Conservation (phyloP, 2,113 vertebrate species). For the Nettapus auritus region DNA sequence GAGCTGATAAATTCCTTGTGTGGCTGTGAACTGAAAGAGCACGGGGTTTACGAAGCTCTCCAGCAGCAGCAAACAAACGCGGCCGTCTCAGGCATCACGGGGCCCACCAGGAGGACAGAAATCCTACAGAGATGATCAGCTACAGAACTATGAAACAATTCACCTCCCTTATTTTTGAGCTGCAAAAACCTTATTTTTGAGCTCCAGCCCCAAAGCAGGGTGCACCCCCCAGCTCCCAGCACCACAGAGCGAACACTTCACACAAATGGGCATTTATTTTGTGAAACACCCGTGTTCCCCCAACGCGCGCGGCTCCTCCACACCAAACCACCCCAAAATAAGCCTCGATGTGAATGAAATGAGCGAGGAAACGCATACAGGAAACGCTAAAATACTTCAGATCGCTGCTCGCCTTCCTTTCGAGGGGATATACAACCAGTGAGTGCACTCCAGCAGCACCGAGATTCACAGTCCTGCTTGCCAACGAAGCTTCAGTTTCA, state of each 20-base stretch:
- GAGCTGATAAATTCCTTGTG: not conserved
- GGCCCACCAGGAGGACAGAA: not conserved
- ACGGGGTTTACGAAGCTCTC: not conserved
- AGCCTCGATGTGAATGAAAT: not conserved
- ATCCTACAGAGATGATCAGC: not conserved
- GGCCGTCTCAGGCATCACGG: not conserved
- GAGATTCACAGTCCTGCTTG: not conserved
- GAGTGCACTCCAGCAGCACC: not conserved
- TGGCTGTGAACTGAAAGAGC: not conserved
- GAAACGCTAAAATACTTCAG: not conserved
- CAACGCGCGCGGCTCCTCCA: fast-evolving
- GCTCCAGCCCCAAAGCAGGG: not conserved
- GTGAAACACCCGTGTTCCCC: fast-evolving
- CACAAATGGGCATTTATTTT: fast-evolving
- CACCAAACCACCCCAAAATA: not conserved
- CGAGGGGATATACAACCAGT: not conserved
- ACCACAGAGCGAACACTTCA: not conserved
- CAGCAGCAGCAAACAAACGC: not conserved
- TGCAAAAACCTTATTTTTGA: not conserved
- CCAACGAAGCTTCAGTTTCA: not conserved
- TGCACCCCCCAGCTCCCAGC: not conserved
- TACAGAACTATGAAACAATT: not conserved
- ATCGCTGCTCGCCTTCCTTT: not conserved
- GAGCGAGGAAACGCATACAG: not conserved
- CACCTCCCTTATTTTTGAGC: not conserved